Base-by-base conservation (phyloP, 2,888 invertebrate species). In the Athetis lepigone region DNA sequence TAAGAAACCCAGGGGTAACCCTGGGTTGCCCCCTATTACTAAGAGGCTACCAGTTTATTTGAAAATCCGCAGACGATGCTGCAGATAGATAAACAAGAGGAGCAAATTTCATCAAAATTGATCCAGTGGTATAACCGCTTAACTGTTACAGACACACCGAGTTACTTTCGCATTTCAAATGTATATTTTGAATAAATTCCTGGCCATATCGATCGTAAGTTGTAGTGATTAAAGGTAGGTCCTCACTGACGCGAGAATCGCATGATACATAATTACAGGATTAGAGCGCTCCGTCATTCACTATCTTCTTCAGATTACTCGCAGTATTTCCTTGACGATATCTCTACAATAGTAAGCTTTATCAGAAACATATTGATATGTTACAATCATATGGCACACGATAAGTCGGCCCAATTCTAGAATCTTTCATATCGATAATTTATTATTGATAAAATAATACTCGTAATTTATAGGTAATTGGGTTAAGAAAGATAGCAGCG, bases 391-490 rank as follows among this genome's bases (percentile, higher is more conserved):
- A 70, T 70, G 71, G 54, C 74, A 62, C 47, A 42, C 72, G 84
- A 80, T 82, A 83, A 77, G 72, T 70, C 81, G 87, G 76, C 82
- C 87, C 83, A 82, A 82, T 87, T 88, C 77, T 49, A 65, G 70
- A 75, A 71, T 75, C 75, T 82, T 82, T 81, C 76, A 51, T 80
- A 80, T 78, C 71, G 81, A 84, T 85, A 84, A 59, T 75, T 63
- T 79, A 65, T 70, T 84, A 80, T 80, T 81, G 79, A 85, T 84
- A 79, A 83, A 76, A 77, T 81, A 79, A 81, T 83, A 83, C 82
- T 85, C 77, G 79, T 89, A 87, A 90, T 88, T 91, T 89, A 85
- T 85, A 88, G 84, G 88, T 90, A 90, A 92, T 88, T 90, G 85
- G 92, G 91, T 90, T 92, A 90, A 81, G 62, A 47, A 62, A 79